Evolutionary conservation across 1,140 invertebrate genomes (phyloP).

Genomic region (Drosophila ambigua): DNA sequence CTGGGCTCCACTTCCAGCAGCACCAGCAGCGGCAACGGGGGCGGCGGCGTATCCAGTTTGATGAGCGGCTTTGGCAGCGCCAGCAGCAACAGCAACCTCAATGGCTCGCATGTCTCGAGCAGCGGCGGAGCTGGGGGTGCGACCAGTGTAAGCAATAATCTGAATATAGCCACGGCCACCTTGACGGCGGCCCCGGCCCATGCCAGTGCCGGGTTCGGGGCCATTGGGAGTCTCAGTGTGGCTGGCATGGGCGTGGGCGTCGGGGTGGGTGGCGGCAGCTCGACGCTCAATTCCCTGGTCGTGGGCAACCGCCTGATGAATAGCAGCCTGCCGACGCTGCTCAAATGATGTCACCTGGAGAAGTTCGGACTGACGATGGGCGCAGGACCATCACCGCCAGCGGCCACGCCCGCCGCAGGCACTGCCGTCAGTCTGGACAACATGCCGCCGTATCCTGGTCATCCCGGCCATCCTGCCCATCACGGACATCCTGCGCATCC

Average conservation of each 20-base stretch:
- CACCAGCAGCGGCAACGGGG: conserved; percentile 32
- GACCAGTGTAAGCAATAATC: conserved; percentile 54
- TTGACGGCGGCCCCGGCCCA: conserved; percentile 63
- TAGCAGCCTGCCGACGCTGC: conserved; percentile 74
- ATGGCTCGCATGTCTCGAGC: conserved; percentile 50
- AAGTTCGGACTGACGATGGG: conserved; percentile 76
- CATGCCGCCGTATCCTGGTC: conserved; percentile 44
- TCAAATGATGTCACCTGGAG: conserved; percentile 83
- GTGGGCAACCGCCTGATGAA: conserved; percentile 82
- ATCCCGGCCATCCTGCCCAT: conserved; percentile 41
- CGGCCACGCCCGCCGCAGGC: conserved; percentile 59
- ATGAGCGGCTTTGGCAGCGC: conserved; percentile 68
- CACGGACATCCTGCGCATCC: conserved; percentile 32
- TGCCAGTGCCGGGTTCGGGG: conserved; percentile 54
- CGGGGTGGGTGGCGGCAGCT: conserved; percentile 67
- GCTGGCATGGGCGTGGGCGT: conserved; percentile 67
- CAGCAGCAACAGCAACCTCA: conserved; percentile 49
- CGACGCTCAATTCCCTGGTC: conserved; percentile 74
- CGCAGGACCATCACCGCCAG: conserved; percentile 63
- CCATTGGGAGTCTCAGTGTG: conserved; percentile 62
- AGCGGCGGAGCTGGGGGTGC: conserved; percentile 21
- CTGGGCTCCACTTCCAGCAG: conserved; percentile 48
- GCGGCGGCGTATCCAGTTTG: conserved; percentile 19
- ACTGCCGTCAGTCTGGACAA: conserved; percentile 50
- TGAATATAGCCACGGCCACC: conserved; percentile 65